Base-by-base conservation (phyloP, 1,140 invertebrate species). In the Armadillidium nasatum region DNA sequence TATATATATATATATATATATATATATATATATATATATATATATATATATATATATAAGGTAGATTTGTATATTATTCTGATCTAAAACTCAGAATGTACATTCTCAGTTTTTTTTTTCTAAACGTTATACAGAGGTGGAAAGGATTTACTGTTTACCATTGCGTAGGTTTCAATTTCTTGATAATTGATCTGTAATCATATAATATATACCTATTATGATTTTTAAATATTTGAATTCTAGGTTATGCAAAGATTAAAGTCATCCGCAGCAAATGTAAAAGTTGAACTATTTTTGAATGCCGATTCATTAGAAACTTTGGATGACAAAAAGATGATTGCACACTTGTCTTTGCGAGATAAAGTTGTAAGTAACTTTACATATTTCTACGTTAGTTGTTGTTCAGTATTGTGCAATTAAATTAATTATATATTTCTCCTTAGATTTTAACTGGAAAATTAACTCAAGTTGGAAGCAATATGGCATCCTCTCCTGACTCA, bases 241-340 rank as follows among this genome's bases (percentile, higher is more conserved):
- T 90, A 92, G 81, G 90, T 95, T 81, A 84, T 94, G 73, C 87
- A 90, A 76, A 85, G 89, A 79, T 89, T 94, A 79, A 93, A 93
- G 84, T 85, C 85, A 7, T 89, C 88, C 79, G 76, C 81, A 46
- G 84, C 83, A 82, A 85, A 80, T 76, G 84, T 88, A 71, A 96
- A 96, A 86, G 87, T 97, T 73, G 95, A 98, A 85, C 87, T 97
- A 78, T 96, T 92, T 85, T 86, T 94, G 11, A 96, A 96, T 85
- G 93, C 92, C 11, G 96, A 98, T 83, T 84, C 92, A 9, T 87
- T 97, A 70, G 95, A 97, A 83, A 90, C 91, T 50, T 88, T 89
- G 60, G 94, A 96, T 81, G 95, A 97, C 85, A 89, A 92, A 80
- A 94, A 94, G 87, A 89, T 95, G 21, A 88, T 98, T 46, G 92